Evolutionary conservation across 2,113 vertebrate genomes (phyloP).

Genomic region (Hemichromis elongatus): DNA sequence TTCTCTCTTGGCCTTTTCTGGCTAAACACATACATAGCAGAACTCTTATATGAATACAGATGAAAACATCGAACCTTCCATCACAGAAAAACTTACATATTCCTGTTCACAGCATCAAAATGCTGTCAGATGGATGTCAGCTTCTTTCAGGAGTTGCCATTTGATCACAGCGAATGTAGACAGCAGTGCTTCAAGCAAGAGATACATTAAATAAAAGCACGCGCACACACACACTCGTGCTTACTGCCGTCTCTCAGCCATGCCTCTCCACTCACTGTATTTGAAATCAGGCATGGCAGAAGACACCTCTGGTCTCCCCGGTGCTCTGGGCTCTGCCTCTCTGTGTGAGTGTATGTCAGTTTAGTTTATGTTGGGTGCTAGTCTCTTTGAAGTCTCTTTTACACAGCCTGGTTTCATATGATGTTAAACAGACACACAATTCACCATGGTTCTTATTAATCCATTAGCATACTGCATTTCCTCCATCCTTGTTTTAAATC

Average conservation of each 20-base stretch:
- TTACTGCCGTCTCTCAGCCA: neutral
- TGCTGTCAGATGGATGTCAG: constrained; percentile 29
- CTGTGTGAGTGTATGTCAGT: constrained; percentile 24
- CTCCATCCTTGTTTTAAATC: constrained; percentile 29
- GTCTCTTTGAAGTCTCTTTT: constrained; percentile 55
- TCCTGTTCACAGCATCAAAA: constrained; percentile 21
- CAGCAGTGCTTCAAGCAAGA: constrained; percentile 4
- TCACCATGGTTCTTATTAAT: constrained; percentile 2
- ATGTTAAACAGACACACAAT: constrained; percentile 38
- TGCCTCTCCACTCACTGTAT: neutral
- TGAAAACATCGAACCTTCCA: neutral
- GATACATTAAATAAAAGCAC: neutral
- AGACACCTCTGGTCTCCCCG: constrained; percentile 48
- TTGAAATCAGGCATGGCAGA: constrained; percentile 60
- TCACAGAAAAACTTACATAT: neutral
- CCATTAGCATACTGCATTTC: constrained; percentile 48
- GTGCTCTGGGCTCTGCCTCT: constrained; percentile 8
- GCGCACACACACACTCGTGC: neutral
- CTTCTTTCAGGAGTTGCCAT: neutral
- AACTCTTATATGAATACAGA: neutral
- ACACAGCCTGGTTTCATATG: constrained; percentile 20
- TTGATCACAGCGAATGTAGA: constrained; percentile 19
- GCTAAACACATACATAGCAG: neutral
- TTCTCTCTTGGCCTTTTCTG: neutral
- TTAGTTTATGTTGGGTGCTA: constrained; percentile 35